These are phyloP conservation scores for Cosmopolites sordidus DNA, from an alignment of 2,888 invertebrate genomes.

Conservation along the genomic window DNA sequence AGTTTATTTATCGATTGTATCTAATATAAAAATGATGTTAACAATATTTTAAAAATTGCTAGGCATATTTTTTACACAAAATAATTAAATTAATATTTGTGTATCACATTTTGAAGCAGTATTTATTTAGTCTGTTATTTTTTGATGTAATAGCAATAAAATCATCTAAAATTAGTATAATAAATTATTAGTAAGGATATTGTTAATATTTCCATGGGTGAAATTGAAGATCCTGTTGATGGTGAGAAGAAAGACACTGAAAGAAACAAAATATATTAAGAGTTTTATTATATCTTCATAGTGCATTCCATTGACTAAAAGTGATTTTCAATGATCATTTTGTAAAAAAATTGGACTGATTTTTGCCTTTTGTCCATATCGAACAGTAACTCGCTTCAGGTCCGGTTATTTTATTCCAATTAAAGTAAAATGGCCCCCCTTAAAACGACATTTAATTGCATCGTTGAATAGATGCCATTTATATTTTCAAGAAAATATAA, in stretches of 20 bases:
- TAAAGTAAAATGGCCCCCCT: no score
- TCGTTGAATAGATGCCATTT: no score
- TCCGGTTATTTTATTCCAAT: no score
- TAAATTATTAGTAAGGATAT: background rate
- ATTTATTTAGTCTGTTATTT: background rate
- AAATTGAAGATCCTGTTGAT: background rate
- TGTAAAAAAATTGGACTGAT: no score
- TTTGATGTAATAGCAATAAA: background rate
- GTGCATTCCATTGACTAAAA: no score
- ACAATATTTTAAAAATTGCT: background rate
- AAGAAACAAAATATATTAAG: constrained; percentile 1
- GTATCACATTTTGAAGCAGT: constrained; percentile 1
- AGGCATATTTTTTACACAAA: background rate
- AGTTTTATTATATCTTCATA: no score
- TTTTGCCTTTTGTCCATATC: no score
- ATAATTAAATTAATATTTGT: background rate
- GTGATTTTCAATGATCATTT: no score
- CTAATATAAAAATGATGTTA: background rate
- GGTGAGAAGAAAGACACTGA: constrained; percentile 10
- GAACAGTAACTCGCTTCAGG: no score
- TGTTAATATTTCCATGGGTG: background rate
- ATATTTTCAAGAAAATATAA: no score
- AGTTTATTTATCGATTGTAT: no score
- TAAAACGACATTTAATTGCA: no score
- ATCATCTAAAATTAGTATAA: constrained; percentile 3